phyloP scores from a whole-genome alignment of 2,888 invertebrate genomes.

The Ectobius pallidus region DNA sequence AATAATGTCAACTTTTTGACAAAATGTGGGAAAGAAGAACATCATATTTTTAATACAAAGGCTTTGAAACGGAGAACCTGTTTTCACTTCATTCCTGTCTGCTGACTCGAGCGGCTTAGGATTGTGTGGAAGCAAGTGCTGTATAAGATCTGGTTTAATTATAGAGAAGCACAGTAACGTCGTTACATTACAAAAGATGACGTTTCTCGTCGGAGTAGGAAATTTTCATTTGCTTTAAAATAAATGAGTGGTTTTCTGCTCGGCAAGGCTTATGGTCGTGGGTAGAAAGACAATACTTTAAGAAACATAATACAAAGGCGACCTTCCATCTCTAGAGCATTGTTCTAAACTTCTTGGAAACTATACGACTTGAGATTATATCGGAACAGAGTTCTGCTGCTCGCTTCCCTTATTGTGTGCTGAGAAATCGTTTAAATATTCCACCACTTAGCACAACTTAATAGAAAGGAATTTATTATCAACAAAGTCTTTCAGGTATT shows the following conservation, averaged over 20 bases:
- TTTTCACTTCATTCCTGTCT: no score
- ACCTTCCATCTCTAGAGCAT: not conserved
- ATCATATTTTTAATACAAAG: no score
- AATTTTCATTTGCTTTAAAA: slow-evolving; percentile 2
- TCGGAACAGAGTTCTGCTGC: not conserved
- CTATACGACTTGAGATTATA: not conserved
- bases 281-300: not conserved
- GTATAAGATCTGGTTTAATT: no score
- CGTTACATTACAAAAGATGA: no score
- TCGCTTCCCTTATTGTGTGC: not conserved
- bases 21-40: no score
- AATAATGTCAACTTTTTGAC: no score
- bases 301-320: slow-evolving; percentile 1
- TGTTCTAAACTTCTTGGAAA: slow-evolving; percentile 17
- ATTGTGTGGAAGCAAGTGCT: no score
- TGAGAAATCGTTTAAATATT: not conserved
- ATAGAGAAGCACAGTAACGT: no score
- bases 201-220: not conserved
- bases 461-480: not conserved
- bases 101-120: no score
- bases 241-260: not conserved
- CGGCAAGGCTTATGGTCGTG: not conserved
- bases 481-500: not conserved
- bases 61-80: no score
- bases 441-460: not conserved